Conservation (phyloP, 2,888 invertebrate genomes). For the Andrena hattorfiana region DNA sequence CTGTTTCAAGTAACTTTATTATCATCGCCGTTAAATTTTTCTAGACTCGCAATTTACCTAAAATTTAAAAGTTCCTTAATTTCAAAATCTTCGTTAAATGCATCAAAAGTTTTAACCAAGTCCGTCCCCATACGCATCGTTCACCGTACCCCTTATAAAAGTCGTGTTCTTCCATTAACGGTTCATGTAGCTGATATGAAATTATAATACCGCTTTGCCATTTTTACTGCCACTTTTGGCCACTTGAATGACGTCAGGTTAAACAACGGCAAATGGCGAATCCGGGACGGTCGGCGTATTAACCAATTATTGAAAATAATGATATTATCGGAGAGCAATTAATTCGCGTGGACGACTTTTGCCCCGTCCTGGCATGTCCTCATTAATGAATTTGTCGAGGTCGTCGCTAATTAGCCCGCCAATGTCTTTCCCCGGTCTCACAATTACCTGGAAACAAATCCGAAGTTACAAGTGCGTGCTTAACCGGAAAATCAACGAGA, state of each 20-base stretch:
- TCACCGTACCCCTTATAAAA: not conserved
- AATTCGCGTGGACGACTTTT: slow-evolving; percentile 32
- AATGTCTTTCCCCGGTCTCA: not conserved
- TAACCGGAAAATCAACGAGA: slow-evolving; percentile 29
- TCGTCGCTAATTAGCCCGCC: slow-evolving; percentile 22
- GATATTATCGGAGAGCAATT: slow-evolving; percentile 43
- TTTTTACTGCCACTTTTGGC: no score
- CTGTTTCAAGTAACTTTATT: not conserved
- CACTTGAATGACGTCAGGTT: no score
- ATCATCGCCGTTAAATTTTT: not conserved
- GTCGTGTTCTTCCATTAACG: not conserved
- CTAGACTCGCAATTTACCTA: not conserved
- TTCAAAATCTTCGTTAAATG: not conserved
- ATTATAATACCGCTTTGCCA: not conserved
- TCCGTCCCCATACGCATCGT: not conserved
- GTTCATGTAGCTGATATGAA: not conserved
- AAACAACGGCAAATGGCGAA: not conserved
- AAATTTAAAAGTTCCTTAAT: slow-evolving; percentile 2
- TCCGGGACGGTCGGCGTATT: not conserved
- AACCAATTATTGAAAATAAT: slow-evolving; percentile 31
- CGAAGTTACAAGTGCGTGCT: slow-evolving; percentile 25
- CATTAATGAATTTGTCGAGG: slow-evolving; percentile 32
- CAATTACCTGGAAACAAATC: slow-evolving; percentile 17
- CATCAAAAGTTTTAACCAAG: not conserved
- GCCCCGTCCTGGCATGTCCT: slow-evolving; percentile 6